Evolutionary conservation across 1,140 invertebrate genomes (phyloP).

Genomic region (Mylabris phalerata): DNA sequence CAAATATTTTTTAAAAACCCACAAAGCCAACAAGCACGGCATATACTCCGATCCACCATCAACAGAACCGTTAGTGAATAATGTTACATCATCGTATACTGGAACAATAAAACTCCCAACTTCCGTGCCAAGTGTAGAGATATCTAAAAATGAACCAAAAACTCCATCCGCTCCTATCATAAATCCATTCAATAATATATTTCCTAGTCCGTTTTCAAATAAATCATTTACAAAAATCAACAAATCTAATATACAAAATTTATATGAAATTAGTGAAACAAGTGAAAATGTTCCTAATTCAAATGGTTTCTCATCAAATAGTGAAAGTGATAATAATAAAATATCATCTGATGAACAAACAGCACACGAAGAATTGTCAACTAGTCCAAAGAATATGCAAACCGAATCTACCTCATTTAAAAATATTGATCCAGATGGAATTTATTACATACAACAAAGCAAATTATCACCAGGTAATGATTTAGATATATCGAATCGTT

Average conservation of each 20-base stretch:
- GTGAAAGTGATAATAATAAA: slow-evolving; percentile 26
- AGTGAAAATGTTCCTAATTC: slow-evolving; percentile 25
- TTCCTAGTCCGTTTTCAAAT: slow-evolving; percentile 30
- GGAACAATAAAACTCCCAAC: slow-evolving; percentile 32
- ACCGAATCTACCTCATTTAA: slow-evolving; percentile 37
- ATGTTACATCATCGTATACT: slow-evolving; percentile 18
- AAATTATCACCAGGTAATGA: slow-evolving; percentile 38
- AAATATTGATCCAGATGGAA: slow-evolving; percentile 30
- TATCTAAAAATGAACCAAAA: slow-evolving; percentile 39
- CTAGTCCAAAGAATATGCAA: slow-evolving; percentile 32
- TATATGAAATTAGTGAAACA: slow-evolving; percentile 22
- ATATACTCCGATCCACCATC: slow-evolving; percentile 64
- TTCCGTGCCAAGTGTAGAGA: slow-evolving; percentile 40
- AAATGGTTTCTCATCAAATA: slow-evolving; percentile 30
- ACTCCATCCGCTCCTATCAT: slow-evolving; percentile 25
- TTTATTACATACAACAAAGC: slow-evolving; percentile 30
- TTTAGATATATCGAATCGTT: slow-evolving; percentile 58
- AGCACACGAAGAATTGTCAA: slow-evolving; percentile 21
- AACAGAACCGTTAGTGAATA: slow-evolving; percentile 30
- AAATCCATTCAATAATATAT: slow-evolving; percentile 30
- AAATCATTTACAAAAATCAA: slow-evolving; percentile 24
- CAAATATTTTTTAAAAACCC: slow-evolving; percentile 98
- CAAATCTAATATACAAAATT: slow-evolving; percentile 18
- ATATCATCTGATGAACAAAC: slow-evolving; percentile 23
- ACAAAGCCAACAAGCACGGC: slow-evolving; percentile 92